These are phyloP conservation scores for Pteruthius melanotis DNA, from an alignment of 2,113 vertebrate species.

Conservation along the genomic window DNA sequence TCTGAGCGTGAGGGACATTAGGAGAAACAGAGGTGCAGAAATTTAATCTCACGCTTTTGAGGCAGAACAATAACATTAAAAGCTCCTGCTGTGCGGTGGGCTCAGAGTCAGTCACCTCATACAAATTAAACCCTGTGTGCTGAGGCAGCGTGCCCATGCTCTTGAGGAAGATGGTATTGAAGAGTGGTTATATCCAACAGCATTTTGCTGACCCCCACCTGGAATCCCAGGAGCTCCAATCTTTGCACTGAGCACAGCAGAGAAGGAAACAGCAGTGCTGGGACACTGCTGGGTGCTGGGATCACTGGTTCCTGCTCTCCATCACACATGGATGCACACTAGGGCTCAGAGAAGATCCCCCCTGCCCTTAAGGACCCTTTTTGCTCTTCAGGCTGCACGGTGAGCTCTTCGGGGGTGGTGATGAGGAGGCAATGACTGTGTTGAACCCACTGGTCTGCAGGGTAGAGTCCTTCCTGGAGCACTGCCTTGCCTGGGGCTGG, in stretches of 20 bases:
- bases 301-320: slow-evolving; percentile 25
- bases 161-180: neutral
- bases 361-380: neutral
- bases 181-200: slow-evolving; percentile 20
- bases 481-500: accelerated
- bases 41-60: neutral
- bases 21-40: neutral
- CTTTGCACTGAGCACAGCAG: slow-evolving; percentile 2
- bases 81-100: neutral
- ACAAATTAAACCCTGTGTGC: neutral
- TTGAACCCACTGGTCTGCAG: neutral
- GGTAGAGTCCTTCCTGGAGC: neutral
- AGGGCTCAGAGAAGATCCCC: neutral
- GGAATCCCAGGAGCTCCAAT: slow-evolving; percentile 23
- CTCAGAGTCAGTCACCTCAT: neutral
- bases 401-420: neutral
- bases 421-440: neutral
- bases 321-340: neutral
- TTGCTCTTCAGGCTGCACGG: neutral
- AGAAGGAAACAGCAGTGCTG: slow-evolving; percentile 19
- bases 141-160: neutral
- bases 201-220: slow-evolving; percentile 5
- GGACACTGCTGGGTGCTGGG: neutral
- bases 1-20: neutral
- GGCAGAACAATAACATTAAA: slow-evolving; percentile 20